Conservation (phyloP, 2,888 invertebrate genomes). For the Epirrhoe alternata region DNA sequence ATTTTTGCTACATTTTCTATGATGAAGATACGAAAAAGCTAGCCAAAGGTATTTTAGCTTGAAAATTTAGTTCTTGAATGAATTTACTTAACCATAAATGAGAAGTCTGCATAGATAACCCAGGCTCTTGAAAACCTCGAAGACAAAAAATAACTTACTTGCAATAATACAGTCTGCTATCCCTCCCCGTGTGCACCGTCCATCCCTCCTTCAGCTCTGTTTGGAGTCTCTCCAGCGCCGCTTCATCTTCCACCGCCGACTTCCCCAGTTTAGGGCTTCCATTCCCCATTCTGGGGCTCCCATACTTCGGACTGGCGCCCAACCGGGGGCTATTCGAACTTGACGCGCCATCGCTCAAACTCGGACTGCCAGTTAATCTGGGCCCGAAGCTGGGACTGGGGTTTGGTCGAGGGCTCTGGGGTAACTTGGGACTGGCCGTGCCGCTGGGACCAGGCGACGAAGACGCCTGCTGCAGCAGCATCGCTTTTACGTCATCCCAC, state of each 20-base stretch:
- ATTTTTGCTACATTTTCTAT: not conserved
- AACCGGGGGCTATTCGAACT: slow-evolving; percentile 63
- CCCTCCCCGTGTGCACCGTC: slow-evolving; percentile 91
- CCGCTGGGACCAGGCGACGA: slow-evolving; percentile 82
- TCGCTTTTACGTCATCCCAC: slow-evolving; percentile 78
- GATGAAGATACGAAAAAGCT: not conserved
- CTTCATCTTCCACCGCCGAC: slow-evolving; percentile 69
- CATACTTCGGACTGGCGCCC: slow-evolving; percentile 64
- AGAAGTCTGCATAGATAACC: not conserved
- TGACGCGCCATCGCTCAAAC: slow-evolving; percentile 66
- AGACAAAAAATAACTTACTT: slow-evolving; percentile 87
- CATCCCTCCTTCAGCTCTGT: slow-evolving; percentile 88
- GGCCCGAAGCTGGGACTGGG: slow-evolving; percentile 59
- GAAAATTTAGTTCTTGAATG: not conserved
- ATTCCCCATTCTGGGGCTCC: slow-evolving; percentile 64
- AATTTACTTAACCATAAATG: too few relatives aligned
- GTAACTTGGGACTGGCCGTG: slow-evolving; percentile 76
- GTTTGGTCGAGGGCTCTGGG: slow-evolving; percentile 68
- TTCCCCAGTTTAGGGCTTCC: slow-evolving; percentile 66
- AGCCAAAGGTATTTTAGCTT: not conserved
- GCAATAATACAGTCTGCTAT: slow-evolving; percentile 95
- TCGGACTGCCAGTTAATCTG: slow-evolving; percentile 66
- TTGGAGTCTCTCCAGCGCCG: slow-evolving; percentile 84
- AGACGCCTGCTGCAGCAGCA: slow-evolving; percentile 83
- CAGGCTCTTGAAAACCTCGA: not conserved